Evolutionary conservation across 2,113 vertebrate genomes (phyloP), one percentile per base, ranked within the genome.

Genomic region (Pseudonaja textilis): DNA sequence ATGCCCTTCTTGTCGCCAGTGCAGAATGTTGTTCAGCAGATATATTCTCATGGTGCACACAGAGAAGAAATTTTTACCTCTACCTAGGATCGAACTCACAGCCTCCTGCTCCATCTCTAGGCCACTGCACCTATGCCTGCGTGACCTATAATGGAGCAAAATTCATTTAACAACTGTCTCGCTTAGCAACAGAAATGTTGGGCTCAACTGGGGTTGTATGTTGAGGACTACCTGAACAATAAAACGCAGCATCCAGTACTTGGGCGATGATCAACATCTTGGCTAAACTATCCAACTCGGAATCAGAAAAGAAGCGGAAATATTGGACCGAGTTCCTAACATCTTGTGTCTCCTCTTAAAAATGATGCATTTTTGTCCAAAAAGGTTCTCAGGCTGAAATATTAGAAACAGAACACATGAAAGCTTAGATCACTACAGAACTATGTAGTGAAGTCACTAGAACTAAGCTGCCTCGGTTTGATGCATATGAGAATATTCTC

Each of bases 351-450:
- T 81, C 34, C 61, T 45, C 56, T 89, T 29, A 56, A 69, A 92
- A 88, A 23, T 64, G 59, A 56, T 74, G 47, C 34, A n/a, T 45
- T 74, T 74, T 81, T 92, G 7, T 56, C 50, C 25, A 89, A 29
- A 42, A n/a, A 42, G 8, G 11, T 47, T 89, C 88, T 47, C 64
- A 85, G 25, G 42, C 88, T 50, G 6, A 57, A 89, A 89, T 89
- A 85, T 89, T 45, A 92, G 47, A 89, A 92, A 89, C 87, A 47
- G 39, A 92, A 89, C 47, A 89, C n/a, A 64, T 85, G 57, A 92
- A 55, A 25, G 54, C 52, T 85, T 57, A 85, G 54, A 85, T 92
- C 54, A 57, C 88, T 54, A 52, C 14, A 90, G 56, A 90, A 90
- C 34, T 52, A 85, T 86, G 57, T 55, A 26, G 54, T 90, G 54